Conservation (phyloP, 2,113 vertebrate species). For the Nycticebus coucang region DNA sequence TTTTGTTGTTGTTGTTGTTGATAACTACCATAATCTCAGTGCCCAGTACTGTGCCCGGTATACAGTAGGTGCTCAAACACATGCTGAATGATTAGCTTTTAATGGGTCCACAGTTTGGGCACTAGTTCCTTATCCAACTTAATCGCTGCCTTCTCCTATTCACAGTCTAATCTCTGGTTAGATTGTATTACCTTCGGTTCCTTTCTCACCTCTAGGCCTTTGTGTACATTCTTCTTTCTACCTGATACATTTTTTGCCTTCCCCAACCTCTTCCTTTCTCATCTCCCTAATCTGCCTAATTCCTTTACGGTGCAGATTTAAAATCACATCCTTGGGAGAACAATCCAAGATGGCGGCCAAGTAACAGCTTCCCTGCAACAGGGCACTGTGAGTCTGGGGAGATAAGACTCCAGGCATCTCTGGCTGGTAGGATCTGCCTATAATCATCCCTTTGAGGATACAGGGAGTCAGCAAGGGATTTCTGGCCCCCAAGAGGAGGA, state of each 20-base stretch:
- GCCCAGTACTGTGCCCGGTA: background rate
- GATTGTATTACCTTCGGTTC: background rate
- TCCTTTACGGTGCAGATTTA: background rate
- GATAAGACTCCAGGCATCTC: too few species aligned
- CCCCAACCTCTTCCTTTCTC: background rate
- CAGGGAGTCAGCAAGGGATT: too few species aligned
- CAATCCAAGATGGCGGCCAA: too few species aligned
- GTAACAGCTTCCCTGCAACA: too few species aligned
- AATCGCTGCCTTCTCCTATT: background rate
- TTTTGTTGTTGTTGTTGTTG: background rate
- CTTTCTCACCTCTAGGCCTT: background rate
- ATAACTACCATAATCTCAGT: background rate
- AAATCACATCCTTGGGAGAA: background rate
- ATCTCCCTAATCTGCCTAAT: background rate
- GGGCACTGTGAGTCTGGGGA: too few species aligned
- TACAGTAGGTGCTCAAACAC: background rate
- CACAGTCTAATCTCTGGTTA: background rate
- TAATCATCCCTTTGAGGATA: too few species aligned
- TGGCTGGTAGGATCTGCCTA: too few species aligned
- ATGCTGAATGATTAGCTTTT: background rate
- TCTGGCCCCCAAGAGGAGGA: too few species aligned
- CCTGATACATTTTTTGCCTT: background rate
- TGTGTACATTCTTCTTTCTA: background rate
- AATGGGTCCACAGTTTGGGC: background rate
- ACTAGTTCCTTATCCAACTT: background rate